Percentiles rank a stretch among this genome's conserved stretches.
These are phyloP conservation scores for Rostratula benghalensis DNA, from an alignment of 2,113 vertebrate genomes.

Conservation along the genomic window DNA sequence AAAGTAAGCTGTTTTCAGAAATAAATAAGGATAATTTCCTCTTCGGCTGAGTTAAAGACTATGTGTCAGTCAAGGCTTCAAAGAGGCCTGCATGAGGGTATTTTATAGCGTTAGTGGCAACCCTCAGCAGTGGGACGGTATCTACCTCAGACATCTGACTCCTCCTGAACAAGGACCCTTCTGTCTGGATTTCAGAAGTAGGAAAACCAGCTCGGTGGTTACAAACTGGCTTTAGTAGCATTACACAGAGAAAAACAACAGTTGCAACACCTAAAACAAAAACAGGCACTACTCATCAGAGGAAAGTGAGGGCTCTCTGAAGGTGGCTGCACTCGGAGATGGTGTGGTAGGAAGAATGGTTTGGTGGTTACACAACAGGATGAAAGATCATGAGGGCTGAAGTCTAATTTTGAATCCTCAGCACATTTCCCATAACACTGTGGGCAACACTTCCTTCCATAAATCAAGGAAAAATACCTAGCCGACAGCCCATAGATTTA, in stretches of 20 bases:
- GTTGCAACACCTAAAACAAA: background rate
- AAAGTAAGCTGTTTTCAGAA: background rate
- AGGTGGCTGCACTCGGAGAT: background rate
- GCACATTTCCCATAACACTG: slow-evolving; percentile 12
- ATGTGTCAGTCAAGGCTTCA: background rate
- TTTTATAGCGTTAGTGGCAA: background rate
- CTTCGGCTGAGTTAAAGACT: background rate
- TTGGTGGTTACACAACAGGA: slow-evolving; percentile 35
- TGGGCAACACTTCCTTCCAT: background rate
- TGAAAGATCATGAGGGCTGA: background rate
- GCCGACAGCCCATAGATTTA: background rate
- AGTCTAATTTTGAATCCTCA: background rate
- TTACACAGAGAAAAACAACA: background rate
- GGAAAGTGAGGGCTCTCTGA: background rate
- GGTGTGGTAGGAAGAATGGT: background rate
- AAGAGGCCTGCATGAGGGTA: background rate
- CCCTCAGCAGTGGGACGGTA: background rate
- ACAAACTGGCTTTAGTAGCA: background rate
- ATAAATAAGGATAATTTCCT: background rate
- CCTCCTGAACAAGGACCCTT: slow-evolving; percentile 13
- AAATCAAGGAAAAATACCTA: slow-evolving; percentile 12
- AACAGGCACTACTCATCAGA: background rate
- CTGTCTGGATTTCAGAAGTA: slow-evolving; percentile 22
- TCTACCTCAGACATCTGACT: slow-evolving; percentile 25
- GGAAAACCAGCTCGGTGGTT: background rate